These are phyloP conservation scores for Harpagoxenus sublaevis DNA, from an alignment of 2,888 invertebrate species.

Conservation along the genomic window DNA sequence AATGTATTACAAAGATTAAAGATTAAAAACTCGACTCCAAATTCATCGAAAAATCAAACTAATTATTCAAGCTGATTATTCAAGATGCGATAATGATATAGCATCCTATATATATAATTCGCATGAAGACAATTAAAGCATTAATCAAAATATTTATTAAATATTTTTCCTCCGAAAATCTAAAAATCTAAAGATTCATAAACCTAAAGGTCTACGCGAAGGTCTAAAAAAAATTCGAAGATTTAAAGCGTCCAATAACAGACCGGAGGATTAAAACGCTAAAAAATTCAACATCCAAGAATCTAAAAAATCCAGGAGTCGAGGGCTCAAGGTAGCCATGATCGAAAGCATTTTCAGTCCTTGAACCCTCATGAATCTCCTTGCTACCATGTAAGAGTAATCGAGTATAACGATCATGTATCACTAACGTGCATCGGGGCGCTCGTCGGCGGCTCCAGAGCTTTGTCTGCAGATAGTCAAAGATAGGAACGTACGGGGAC, in stretches of 20 bases:
- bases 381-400: conserved; percentile 70
- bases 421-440: conserved; percentile 89
- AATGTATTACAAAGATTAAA: not conserved
- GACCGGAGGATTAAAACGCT: not conserved
- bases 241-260: not conserved
- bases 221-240: not conserved
- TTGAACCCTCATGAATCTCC: conserved; percentile 36
- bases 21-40: not conserved
- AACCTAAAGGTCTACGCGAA: not conserved
- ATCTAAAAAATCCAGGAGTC: conserved; percentile 32
- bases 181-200: not conserved
- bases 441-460: conserved; percentile 88
- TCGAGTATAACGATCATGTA: conserved; percentile 82
- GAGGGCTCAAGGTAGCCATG: conserved; percentile 32
- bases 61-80: conserved; percentile 4
- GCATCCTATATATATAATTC: not conserved
- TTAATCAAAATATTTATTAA: not conserved
- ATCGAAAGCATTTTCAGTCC: conserved; percentile 1
- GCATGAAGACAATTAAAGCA: not conserved
- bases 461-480: conserved; percentile 97
- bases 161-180: not conserved
- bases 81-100: conserved; percentile 12
- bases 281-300: conserved; percentile 13
- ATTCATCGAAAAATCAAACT: not conserved
- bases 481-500: conserved; percentile 98